phyloP scores from a whole-genome alignment of 2,888 invertebrate genomes.

The Xestia sexstrigata region DNA sequence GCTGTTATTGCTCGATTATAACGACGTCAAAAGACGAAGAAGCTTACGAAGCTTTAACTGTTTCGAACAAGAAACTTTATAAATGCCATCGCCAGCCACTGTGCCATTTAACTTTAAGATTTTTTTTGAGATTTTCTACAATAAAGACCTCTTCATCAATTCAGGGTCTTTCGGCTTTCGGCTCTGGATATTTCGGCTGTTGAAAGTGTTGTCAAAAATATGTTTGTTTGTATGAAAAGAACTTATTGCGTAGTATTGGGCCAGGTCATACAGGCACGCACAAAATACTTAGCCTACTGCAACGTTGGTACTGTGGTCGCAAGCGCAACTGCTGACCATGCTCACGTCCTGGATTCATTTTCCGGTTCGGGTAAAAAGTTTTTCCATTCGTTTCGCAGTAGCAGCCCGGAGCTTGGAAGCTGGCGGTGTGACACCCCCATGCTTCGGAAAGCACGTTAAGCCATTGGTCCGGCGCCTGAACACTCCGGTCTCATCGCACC shows the following conservation, averaged over 20 bases:
- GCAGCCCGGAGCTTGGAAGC: too few relatives aligned
- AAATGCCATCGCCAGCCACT: constrained; percentile 15
- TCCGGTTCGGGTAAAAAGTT: too few relatives aligned
- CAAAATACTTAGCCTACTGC: neutral
- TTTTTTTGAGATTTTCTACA: neutral
- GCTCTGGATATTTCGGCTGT: neutral
- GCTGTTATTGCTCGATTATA: constrained; percentile 31
- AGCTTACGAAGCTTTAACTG: constrained; percentile 12
- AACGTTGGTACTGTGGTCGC: neutral
- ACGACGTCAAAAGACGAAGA: constrained; percentile 11
- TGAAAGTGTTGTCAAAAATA: neutral
- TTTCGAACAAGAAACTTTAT: constrained; percentile 4
- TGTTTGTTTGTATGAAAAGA: neutral
- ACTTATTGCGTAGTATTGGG: neutral
- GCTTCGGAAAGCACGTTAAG: too few relatives aligned
- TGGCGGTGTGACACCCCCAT: too few relatives aligned
- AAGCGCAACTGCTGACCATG: too few relatives aligned
- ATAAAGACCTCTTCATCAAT: neutral
- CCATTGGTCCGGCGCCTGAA: too few relatives aligned
- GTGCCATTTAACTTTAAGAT: constrained; percentile 5
- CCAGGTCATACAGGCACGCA: neutral
- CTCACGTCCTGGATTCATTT: too few relatives aligned
- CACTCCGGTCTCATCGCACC: too few relatives aligned
- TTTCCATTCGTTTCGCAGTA: too few relatives aligned
- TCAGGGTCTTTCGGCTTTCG: neutral